Evolutionary conservation across 2,888 invertebrate species (phyloP).

Genomic region (Apodemia duryi): DNA sequence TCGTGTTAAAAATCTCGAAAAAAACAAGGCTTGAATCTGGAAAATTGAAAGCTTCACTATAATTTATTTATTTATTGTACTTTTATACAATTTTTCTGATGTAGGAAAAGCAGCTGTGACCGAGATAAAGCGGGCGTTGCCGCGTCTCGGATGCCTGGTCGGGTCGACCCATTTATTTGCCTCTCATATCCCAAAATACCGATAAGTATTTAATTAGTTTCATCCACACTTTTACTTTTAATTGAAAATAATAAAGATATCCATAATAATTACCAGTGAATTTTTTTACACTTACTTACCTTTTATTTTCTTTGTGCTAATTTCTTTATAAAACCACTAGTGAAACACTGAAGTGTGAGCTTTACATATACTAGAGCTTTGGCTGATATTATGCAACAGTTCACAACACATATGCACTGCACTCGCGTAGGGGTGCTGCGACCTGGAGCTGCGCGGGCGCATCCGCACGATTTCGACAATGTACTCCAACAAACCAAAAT

Average conservation of each 20-base stretch:
- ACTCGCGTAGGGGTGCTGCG: conserved; percentile 41
- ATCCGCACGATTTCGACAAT: conserved; percentile 9
- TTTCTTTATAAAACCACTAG: conserved; percentile 28
- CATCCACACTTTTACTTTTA: not conserved
- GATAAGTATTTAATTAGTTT: conserved; percentile 42
- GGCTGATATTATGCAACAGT: conserved; percentile 17
- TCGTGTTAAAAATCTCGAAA: not conserved
- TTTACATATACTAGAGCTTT: conserved; percentile 32
- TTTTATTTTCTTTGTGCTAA: conserved; percentile 17
- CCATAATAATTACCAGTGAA: too few species aligned
- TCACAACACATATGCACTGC: conserved; percentile 34
- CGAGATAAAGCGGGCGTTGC: conserved; percentile 73
- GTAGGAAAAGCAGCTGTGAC: conserved; percentile 62
- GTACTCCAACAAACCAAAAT: conserved; percentile 43
- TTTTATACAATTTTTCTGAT: conserved; percentile 1
- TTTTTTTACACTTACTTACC: conserved; percentile 28
- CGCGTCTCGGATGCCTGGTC: conserved; percentile 47
- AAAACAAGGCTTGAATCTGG: not conserved
- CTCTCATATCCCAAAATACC: conserved; percentile 74
- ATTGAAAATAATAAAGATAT: too few species aligned
- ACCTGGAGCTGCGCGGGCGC: conserved; percentile 29
- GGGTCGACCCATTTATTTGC: conserved; percentile 68
- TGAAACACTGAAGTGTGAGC: conserved; percentile 16
- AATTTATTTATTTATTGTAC: not conserved
- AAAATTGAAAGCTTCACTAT: not conserved